phyloP scores from a whole-genome alignment of 2,888 invertebrate genomes.

The Drosophila pegasa region DNA sequence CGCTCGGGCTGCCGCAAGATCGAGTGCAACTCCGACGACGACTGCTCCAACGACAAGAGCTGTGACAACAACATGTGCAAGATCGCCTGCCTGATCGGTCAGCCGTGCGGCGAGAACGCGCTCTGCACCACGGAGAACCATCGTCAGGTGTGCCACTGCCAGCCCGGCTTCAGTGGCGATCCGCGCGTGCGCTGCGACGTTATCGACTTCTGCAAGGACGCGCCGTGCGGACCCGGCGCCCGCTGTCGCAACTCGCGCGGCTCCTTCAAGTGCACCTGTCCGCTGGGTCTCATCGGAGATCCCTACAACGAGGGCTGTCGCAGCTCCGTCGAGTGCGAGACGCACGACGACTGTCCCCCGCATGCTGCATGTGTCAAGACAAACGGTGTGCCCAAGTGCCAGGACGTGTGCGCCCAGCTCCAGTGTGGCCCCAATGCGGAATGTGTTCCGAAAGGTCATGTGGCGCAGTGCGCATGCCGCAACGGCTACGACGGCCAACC shows the following conservation, averaged over 20 bases:
- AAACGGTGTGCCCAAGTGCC: slow-evolving; percentile 91
- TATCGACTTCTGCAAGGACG: slow-evolving; percentile 91
- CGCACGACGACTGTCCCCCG: slow-evolving; percentile 92
- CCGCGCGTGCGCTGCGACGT: slow-evolving; percentile 89
- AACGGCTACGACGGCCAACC: slow-evolving; percentile 92
- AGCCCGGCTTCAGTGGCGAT: slow-evolving; percentile 94
- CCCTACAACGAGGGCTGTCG: slow-evolving; percentile 93
- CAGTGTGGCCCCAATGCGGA: slow-evolving; percentile 94
- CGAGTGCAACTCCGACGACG: slow-evolving; percentile 89
- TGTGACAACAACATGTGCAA: slow-evolving; percentile 94
- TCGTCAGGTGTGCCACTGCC: slow-evolving; percentile 92
- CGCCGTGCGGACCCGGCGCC: slow-evolving; percentile 92
- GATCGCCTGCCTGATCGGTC: slow-evolving; percentile 93
- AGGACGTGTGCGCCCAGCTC: slow-evolving; percentile 91
- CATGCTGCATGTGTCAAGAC: slow-evolving; percentile 91
- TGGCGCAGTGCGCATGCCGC: slow-evolving; percentile 91
- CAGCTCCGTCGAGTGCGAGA: slow-evolving; percentile 92
- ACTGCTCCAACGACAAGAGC: slow-evolving; percentile 93
- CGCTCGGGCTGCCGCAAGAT: slow-evolving; percentile 92
- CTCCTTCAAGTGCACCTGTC: slow-evolving; percentile 92
- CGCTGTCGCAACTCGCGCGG: slow-evolving; percentile 92
- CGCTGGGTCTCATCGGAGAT: slow-evolving; percentile 92
- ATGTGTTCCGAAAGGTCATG: slow-evolving; percentile 91
- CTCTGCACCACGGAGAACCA: slow-evolving; percentile 94
- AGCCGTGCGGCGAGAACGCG: slow-evolving; percentile 93